Percentiles rank a stretch among this genome's conserved stretches.
Conservation (phyloP, 2,888 invertebrate genomes). For the Lordiphosa fenestrarum region DNA sequence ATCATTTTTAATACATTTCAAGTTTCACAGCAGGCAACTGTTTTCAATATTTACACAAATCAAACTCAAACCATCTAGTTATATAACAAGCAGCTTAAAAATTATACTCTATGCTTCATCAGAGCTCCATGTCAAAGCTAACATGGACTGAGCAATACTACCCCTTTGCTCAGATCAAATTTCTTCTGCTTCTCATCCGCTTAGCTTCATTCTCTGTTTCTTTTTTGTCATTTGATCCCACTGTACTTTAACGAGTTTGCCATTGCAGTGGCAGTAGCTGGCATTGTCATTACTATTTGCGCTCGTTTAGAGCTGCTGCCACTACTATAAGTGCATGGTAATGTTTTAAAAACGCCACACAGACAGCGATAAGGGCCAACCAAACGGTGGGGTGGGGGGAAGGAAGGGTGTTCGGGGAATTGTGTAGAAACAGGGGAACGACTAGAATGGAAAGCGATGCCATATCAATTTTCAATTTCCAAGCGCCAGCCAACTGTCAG, state of each 20-base stretch:
- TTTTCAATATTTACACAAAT: too few species aligned
- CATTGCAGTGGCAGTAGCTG: conserved; percentile 13
- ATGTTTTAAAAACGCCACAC: conserved; percentile 57
- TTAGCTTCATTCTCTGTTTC: too few species aligned
- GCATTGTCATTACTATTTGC: conserved; percentile 65
- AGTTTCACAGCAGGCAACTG: too few species aligned
- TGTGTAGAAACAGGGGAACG: not conserved
- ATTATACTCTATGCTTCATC: too few species aligned
- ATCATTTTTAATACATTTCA: too few species aligned
- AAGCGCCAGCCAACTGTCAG: conserved; percentile 46
- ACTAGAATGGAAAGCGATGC: conserved; percentile 33
- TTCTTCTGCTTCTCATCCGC: too few species aligned
- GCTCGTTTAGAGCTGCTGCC: conserved; percentile 52
- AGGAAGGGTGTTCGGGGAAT: not conserved
- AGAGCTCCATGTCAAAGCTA: too few species aligned
- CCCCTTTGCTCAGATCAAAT: too few species aligned
- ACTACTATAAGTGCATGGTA: conserved; percentile 54
- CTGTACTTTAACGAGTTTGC: conserved; percentile 25
- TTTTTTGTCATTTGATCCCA: conserved; percentile 25
- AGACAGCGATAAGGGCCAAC: conserved; percentile 51
- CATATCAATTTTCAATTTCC: conserved; percentile 69
- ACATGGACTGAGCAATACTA: too few species aligned
- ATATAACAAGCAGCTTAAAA: too few species aligned
- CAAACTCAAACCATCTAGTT: too few species aligned
- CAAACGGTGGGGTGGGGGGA: conserved; percentile 20